phyloP scores from a whole-genome alignment of 2,113 vertebrate species.

The Plecotus auritus region DNA sequence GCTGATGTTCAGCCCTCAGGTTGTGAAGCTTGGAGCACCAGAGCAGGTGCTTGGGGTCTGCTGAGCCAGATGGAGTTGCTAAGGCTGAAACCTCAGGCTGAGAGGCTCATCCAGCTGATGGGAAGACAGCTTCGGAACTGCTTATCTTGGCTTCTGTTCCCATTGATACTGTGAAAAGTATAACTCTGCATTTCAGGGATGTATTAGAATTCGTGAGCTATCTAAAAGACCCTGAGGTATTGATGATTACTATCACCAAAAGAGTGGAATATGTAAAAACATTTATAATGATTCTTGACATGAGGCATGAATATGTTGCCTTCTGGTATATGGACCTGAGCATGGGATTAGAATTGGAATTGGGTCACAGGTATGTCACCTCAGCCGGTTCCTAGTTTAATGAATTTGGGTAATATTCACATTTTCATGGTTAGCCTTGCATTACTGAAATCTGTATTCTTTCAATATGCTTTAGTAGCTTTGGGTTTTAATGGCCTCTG shows the following conservation, averaged over 20 bases:
- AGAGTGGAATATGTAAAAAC: not conserved
- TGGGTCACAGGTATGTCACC: not conserved
- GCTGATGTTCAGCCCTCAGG: not conserved
- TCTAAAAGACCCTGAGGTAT: not conserved
- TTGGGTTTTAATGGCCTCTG: not conserved
- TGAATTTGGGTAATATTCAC: not conserved
- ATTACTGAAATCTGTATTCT: not conserved
- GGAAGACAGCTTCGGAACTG: not conserved
- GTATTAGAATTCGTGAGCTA: not conserved
- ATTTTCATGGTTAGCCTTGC: not conserved
- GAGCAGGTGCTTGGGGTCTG: not conserved
- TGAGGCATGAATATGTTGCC: not conserved
- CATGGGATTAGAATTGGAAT: not conserved
- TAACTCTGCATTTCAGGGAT: not conserved
- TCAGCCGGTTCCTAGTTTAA: not conserved
- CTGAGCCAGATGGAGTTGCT: not conserved
- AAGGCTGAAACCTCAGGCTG: not conserved
- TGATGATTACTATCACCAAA: not conserved
- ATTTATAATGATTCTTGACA: not conserved
- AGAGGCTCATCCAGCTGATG: not conserved
- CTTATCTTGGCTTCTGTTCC: not conserved
- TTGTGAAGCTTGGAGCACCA: not conserved
- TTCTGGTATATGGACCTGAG: not conserved
- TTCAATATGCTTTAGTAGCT: not conserved
- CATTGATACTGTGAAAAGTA: not conserved